phyloP scores from a whole-genome alignment of 2,888 invertebrate species.

The Onchidella celtica region DNA sequence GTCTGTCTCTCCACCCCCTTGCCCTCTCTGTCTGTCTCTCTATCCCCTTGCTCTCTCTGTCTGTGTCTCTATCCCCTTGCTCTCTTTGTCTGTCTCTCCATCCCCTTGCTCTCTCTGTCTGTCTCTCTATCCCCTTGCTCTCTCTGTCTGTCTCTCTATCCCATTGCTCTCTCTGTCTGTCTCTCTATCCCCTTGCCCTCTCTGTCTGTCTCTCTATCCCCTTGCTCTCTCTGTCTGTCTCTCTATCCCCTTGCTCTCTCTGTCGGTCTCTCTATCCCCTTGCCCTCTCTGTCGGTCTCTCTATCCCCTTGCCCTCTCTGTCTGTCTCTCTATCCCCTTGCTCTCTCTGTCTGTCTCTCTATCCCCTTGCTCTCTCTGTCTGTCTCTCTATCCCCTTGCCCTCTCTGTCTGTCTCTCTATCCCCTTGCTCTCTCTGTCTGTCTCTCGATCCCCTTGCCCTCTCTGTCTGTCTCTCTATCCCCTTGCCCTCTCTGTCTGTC shows the following conservation, averaged over 20 bases:
- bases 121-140: not conserved
- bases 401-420: not conserved
- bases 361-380: conserved; percentile 10
- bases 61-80: not conserved
- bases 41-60: conserved; percentile 15
- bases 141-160: conserved; percentile 14
- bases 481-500: not conserved
- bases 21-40: not conserved
- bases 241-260: too few species aligned
- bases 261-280: too few species aligned
- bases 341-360: not conserved
- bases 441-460: not conserved
- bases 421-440: not conserved
- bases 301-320: too few species aligned
- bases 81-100: not conserved
- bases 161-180: not conserved
- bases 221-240: too few species aligned
- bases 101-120: not conserved
- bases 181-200: too few species aligned
- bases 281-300: too few species aligned
- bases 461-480: not conserved
- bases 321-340: too few species aligned
- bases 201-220: too few species aligned
- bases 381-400: not conserved
- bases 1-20: too few species aligned